phyloP scores from a whole-genome alignment of 2,797 vertebrate species.

The Microhierax caerulescens region DNA sequence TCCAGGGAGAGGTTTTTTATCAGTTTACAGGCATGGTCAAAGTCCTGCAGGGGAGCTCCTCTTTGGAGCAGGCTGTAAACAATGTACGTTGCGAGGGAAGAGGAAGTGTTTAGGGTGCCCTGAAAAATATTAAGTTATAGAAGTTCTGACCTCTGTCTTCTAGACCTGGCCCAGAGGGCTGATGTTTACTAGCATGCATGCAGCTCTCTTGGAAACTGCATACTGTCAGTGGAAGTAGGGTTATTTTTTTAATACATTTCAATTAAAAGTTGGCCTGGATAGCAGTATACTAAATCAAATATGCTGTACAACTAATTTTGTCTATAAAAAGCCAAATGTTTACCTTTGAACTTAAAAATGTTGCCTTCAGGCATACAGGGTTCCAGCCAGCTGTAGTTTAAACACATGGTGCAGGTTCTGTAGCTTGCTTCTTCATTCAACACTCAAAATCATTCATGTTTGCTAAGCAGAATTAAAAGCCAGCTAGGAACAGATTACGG shows the following conservation, averaged over 20 bases:
- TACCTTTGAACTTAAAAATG: conserved; percentile 68
- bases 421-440: conserved; percentile 35
- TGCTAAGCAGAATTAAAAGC: conserved; percentile 47
- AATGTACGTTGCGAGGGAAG: conserved; percentile 21
- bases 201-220: conserved; percentile 33
- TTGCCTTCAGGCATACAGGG: conserved; percentile 48
- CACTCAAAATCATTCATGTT: conserved; percentile 42
- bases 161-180: conserved; percentile 30
- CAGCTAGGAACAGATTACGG: conserved; percentile 3
- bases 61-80: conserved; percentile 37
- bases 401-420: not conserved
- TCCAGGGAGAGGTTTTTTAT: conserved; percentile 38
- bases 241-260: conserved; percentile 52
- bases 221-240: conserved; percentile 26
- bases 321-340: conserved; percentile 58
- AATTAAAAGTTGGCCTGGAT: conserved; percentile 42
- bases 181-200: conserved; percentile 40
- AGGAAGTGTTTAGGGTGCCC: conserved; percentile 48
- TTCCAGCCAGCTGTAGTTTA: conserved; percentile 53
- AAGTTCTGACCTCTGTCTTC: conserved; percentile 56
- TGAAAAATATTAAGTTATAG: conserved; percentile 57
- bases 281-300: conserved; percentile 46
- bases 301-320: conserved; percentile 49
- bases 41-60: not conserved
- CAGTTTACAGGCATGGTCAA: not conserved